Evolutionary conservation across 2,113 vertebrate species (phyloP), one percentile per base, ranked within the genome.

Genomic region (Nannobrachium achirus): DNA sequence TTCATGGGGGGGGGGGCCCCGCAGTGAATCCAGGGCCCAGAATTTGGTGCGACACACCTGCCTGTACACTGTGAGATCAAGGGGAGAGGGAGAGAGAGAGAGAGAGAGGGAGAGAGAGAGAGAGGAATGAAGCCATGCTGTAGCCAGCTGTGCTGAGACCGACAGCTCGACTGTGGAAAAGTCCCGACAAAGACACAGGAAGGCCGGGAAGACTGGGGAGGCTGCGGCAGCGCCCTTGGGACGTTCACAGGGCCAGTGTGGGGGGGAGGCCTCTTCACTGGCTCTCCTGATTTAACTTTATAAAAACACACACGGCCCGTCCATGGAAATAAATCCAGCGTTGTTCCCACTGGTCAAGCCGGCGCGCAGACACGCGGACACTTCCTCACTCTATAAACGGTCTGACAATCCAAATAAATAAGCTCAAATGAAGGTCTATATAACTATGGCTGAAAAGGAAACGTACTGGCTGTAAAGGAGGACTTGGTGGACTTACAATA

Each of bases 121-220:
- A 66, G 56, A 51, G 67, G 76, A 84, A 73, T 71, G 53, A 81
- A 76, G 59, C 9, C 44, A 4, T 76, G 48, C 40, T 11, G 2
- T 16, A 14, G 49, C 39, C 82, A 86, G 79, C 82, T 81, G 83
- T 74, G 66, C 80, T 50, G 25, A 33, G 25, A 4, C 25, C 41
- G 40, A 57, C 55, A 84, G 66, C 71, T 80, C 57, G n/a, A n/a
- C n/a, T 66, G 69, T 82, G 87, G 80, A 89, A 89, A 88, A 84
- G 69, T 81, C 80, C 56, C 33, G 49, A 83, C 85, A 88, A 82
- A 89, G 75, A 73, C 80, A 88, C 84, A 85, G 86, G 88, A 78
- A 76, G 63, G 46, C 45, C n/a, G 15, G 33, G 25, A 82, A 86
- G 81, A 78, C 70, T 77, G 51, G 76, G 84, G 88, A 82, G 83